A percentile compares a stretch with the other conserved stretches of the same genome.
phyloP scores from a whole-genome alignment of 2,888 invertebrate genomes.

The Margaritifera margaritifera region DNA sequence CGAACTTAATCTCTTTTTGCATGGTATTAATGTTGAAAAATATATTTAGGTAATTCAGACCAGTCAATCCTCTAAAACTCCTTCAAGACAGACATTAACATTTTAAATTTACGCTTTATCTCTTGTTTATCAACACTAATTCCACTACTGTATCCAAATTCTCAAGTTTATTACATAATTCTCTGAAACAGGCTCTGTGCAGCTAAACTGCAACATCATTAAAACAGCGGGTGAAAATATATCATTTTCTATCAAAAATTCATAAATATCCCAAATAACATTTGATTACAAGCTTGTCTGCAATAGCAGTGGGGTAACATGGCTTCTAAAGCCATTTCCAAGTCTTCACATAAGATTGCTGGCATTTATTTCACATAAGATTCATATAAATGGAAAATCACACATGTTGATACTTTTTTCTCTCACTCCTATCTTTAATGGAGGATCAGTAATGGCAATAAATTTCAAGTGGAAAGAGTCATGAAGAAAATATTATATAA shows the following conservation, averaged over 20 bases:
- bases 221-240: constrained; percentile 12
- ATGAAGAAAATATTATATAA: too few species aligned
- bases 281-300: constrained; percentile 12
- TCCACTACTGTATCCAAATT: constrained; percentile 9
- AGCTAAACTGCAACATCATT: constrained; percentile 8
- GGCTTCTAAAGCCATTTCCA: constrained; percentile 12
- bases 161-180: constrained; percentile 19
- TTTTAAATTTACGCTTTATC: constrained; percentile 16
- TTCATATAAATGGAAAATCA: constrained; percentile 45
- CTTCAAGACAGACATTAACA: constrained; percentile 12
- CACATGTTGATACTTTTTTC: constrained; percentile 23
- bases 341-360: constrained; percentile 14
- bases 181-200: constrained; percentile 9
- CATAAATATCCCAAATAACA: constrained; percentile 19
- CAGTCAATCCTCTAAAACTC: neutral
- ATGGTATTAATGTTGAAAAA: too few species aligned
- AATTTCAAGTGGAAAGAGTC: neutral
- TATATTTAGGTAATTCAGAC: too few species aligned
- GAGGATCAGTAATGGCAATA: constrained; percentile 10
- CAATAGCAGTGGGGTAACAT: constrained; percentile 14
- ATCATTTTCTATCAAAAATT: constrained; percentile 25
- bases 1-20: too few species aligned
- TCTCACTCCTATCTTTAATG: constrained; percentile 13
- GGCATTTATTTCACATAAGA: constrained; percentile 23
- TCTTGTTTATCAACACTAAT: constrained; percentile 3